Base-by-base conservation (phyloP, 30 jellyfish, hydroid and myxozoan species). In the Cassiopea andromeda region DNA sequence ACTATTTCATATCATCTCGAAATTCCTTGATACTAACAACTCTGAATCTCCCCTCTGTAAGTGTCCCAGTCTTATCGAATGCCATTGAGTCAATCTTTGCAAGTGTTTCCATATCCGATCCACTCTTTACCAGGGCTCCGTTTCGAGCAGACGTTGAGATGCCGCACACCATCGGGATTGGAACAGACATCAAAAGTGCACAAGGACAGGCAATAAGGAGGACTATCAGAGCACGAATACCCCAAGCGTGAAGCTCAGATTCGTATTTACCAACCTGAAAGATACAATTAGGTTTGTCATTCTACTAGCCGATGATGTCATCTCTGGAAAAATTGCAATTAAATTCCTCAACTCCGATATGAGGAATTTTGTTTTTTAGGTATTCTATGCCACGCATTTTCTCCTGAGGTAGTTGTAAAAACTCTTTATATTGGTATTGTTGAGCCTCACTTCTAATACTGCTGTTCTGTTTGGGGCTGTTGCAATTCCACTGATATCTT, bases 1-100 rank as follows among this genome's bases (percentile, higher is more conserved):
- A 89, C 97, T 81, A 46, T 57, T 81, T 46, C 77, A 89, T 12
- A 49, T 75, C 92, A 0, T 2, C 54, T 19, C 82, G 47, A 70
- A 75, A 77, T 5, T 58, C 91, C 46, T 76, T 45, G 60, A 84
- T 9, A 48, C 75, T 76, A 5, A 83, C 88, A 69, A 95, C 98
- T 89, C 83, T 97, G 83, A 95, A 95, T 70, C 94, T 77, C 59
- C 99, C 99, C 80, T 95, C 99, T 1, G 99, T 95, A 16, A 95
- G 92, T 5, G 99, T 95, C 2, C 98, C 99, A 48, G 99, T 95
- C 72, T 95, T 95, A 78, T 95, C 99, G 58, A 95, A 92, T 2
- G 96, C 98, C 10, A 95, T 78, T 9, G 92, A 54, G 1, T 81
- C 82, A 17, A 90, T 70, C 19, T 73, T 66, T 10, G 98, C 98